These are phyloP conservation scores for Zaprionus camerounensis DNA, from an alignment of 1,140 invertebrate species.

Conservation along the genomic window DNA sequence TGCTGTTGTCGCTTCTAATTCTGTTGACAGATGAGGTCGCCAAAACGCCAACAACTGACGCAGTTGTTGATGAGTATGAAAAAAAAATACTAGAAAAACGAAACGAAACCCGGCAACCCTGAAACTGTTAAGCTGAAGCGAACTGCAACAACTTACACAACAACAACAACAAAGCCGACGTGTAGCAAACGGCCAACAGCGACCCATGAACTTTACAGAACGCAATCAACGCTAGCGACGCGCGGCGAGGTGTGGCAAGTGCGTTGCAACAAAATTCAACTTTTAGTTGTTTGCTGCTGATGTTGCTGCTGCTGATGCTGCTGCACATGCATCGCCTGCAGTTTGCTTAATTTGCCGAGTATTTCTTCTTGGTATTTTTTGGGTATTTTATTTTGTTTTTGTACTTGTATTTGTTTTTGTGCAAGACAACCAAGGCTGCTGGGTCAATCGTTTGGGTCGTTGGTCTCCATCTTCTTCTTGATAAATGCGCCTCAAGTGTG, in stretches of 20 bases:
- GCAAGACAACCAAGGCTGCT: constrained; percentile 36
- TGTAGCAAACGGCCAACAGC: constrained; percentile 49
- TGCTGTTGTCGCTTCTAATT: constrained; percentile 73
- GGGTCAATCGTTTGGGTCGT: constrained; percentile 44
- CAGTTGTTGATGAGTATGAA: constrained; percentile 57
- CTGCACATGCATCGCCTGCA: constrained; percentile 43
- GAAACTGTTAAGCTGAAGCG: constrained; percentile 63
- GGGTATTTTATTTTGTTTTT: background rate
- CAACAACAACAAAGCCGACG: constrained; percentile 21
- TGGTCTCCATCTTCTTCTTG: constrained; percentile 43
- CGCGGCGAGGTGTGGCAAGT: constrained; percentile 44
- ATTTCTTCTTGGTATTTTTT: constrained; percentile 31
- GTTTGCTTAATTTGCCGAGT: constrained; percentile 47
- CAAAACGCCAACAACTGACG: constrained; percentile 62
- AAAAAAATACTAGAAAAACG: constrained; percentile 35
- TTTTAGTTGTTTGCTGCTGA: constrained; percentile 22
- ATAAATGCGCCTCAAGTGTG: constrained; percentile 45
- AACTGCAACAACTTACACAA: constrained; percentile 60
- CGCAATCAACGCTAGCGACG: constrained; percentile 17
- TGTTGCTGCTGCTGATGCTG: constrained; percentile 30
- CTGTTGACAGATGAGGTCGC: constrained; percentile 80
- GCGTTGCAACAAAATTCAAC: constrained; percentile 55
- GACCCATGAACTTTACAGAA: constrained; percentile 80
- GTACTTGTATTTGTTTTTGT: constrained; percentile 2
- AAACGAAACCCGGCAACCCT: constrained; percentile 72